Conservation (phyloP, 1,140 invertebrate species). For the Hydropsyche tenuis region DNA sequence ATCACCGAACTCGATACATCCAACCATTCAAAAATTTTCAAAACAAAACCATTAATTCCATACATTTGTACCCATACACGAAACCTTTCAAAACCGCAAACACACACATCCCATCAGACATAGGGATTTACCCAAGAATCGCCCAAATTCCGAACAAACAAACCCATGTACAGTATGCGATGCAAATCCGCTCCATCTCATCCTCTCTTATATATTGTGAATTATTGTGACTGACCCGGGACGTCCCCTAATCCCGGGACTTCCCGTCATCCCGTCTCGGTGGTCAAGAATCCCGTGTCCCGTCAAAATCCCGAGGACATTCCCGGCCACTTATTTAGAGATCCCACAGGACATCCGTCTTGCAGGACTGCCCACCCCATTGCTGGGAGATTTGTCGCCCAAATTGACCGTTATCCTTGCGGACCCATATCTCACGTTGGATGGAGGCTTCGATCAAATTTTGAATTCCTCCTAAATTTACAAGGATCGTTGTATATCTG, state of each 20-base stretch:
- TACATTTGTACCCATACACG: too few relatives aligned
- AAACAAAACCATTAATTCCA: too few relatives aligned
- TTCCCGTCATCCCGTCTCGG: neutral
- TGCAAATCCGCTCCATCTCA: slow-evolving; percentile 24
- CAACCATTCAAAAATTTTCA: too few relatives aligned
- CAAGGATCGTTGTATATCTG: too few relatives aligned
- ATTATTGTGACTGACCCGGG: slow-evolving; percentile 27
- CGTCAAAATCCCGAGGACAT: slow-evolving; percentile 20
- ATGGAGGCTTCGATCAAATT: neutral
- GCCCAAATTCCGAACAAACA: too few relatives aligned
- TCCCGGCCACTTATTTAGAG: slow-evolving; percentile 31
- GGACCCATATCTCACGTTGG: neutral
- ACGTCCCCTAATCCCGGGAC: neutral
- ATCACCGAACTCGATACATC: too few relatives aligned
- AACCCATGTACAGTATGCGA: neutral
- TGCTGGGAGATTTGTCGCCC: slow-evolving; percentile 3
- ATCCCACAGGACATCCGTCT: slow-evolving; percentile 29
- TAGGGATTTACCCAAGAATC: too few relatives aligned
- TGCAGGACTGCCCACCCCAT: neutral
- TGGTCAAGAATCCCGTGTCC: neutral
- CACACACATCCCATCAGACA: too few relatives aligned
- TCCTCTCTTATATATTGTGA: slow-evolving; percentile 10
- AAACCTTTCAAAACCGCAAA: too few relatives aligned
- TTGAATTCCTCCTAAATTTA: neutral
- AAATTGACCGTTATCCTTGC: slow-evolving; percentile 29